Percentiles rank a stretch among this genome's conserved stretches.
Evolutionary conservation across 2,113 vertebrate genomes (phyloP).

Genomic region (Mohoua ochrocephala): DNA sequence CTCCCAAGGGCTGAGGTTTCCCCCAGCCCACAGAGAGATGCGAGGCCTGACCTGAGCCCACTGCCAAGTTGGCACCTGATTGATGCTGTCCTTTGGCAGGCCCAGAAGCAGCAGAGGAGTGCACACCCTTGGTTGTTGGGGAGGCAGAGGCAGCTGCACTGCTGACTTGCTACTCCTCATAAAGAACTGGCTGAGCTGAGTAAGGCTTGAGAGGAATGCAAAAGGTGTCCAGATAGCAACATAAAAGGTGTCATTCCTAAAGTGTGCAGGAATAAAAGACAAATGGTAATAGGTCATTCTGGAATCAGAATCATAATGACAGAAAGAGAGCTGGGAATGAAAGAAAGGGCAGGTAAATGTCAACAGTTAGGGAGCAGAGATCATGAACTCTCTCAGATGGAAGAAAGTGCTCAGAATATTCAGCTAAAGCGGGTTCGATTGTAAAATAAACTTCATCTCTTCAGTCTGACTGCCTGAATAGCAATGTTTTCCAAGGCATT

Average conservation of each 20-base stretch:
- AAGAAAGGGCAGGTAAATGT: conserved; percentile 67
- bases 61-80: neutral
- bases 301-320: conserved; percentile 50
- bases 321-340: conserved; percentile 36
- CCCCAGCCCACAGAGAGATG: neutral
- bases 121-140: neutral
- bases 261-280: conserved; percentile 25
- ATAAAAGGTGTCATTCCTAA: conserved; percentile 22
- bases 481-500: neutral
- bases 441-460: conserved; percentile 36
- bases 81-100: neutral
- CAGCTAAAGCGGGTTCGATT: conserved; percentile 45
- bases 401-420: conserved; percentile 48
- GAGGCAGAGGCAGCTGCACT: neutral
- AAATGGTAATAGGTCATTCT: conserved; percentile 41
- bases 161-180: neutral
- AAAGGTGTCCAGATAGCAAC: conserved; percentile 20
- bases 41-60: neutral
- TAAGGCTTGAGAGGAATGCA: neutral
- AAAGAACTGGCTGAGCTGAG: neutral
- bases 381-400: conserved; percentile 45
- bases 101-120: neutral
- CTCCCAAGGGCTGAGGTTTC: neutral
- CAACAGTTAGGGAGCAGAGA: conserved; percentile 41
- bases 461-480: neutral